Evolutionary conservation across 2,113 vertebrate genomes (phyloP), one percentile per base, ranked within the genome.

Genomic region (Pachypanchax playfairii): DNA sequence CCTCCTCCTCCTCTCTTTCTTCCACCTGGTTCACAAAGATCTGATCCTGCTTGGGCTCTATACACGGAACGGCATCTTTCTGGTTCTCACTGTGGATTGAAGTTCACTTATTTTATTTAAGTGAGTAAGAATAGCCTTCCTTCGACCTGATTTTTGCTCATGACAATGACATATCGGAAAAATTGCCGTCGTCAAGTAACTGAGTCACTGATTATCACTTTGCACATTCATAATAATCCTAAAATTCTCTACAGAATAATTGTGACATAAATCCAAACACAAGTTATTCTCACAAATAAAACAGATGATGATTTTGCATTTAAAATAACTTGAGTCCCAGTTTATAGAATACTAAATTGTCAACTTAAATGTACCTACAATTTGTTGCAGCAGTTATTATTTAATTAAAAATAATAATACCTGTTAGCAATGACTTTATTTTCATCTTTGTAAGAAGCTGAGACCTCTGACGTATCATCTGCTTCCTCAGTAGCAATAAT

Each of bases 21-120:
- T 46, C 58, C 21, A 67, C 56, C 24, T 77, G 87, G 78, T 75
- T 44, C 77, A 87, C 90, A 41, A 85, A 74, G 0, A 18, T 41
- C 18, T 77, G 75, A 31, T 57, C 70, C 58, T 44, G 14, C 13
- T 75, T 79, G 43, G 79, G 65, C 66, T 79, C 56, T 70, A 4
- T 18, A 48, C 64, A 24, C 44, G 48, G 17, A 1, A 20, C 11
- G 6, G 28, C 14, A 13, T 56, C 63, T 31, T 72, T 70, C 46
- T 36, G 31, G 22, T 82, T 60, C 2, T 85, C 69, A 66, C 75
- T 85, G 79, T 92, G 78, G 56, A 92, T 87, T 62, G 88, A 67
- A 60, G 85, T 22, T 6, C 0, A 60, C 28, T 21, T 0, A 22
- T 51, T 47, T 15, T 51, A 7, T 12, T 2, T 52, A 29, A 5